phyloP scores from a whole-genome alignment of 2,113 vertebrate species.

The Pterocles gutturalis region DNA sequence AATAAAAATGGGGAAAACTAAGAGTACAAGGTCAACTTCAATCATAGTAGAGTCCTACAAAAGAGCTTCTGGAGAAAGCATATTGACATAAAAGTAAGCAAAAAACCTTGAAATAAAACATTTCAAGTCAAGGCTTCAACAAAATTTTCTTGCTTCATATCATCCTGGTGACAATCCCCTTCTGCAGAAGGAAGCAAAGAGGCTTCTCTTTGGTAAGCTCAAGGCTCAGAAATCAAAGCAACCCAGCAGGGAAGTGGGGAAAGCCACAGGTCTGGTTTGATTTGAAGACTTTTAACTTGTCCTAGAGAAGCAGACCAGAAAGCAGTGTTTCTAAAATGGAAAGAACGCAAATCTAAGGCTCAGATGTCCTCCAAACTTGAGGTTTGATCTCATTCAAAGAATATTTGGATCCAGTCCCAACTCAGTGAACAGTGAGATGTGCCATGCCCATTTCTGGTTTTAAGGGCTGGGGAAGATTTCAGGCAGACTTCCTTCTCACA shows the following conservation, averaged over 20 bases:
- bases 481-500: not conserved
- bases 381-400: not conserved
- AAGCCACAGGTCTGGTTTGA: not conserved
- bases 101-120: not conserved
- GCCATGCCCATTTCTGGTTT: not conserved
- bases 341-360: not conserved
- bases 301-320: not conserved
- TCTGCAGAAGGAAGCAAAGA: not conserved
- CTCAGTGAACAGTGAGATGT: not conserved
- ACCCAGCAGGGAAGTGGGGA: not conserved
- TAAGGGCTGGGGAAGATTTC: not conserved
- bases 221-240: slow-evolving; percentile 8
- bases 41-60: not conserved
- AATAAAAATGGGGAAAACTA: not conserved
- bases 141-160: not conserved
- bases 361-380: not conserved
- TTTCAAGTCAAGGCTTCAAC: not conserved
- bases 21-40: not conserved
- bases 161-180: not conserved
- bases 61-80: not conserved
- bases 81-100: not conserved
- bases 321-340: not conserved
- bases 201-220: not conserved
- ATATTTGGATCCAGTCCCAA: not conserved
- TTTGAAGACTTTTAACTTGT: not conserved